Evolutionary conservation across 2,888 invertebrate genomes (phyloP).

Genomic region (Dastarcus helophoroides): DNA sequence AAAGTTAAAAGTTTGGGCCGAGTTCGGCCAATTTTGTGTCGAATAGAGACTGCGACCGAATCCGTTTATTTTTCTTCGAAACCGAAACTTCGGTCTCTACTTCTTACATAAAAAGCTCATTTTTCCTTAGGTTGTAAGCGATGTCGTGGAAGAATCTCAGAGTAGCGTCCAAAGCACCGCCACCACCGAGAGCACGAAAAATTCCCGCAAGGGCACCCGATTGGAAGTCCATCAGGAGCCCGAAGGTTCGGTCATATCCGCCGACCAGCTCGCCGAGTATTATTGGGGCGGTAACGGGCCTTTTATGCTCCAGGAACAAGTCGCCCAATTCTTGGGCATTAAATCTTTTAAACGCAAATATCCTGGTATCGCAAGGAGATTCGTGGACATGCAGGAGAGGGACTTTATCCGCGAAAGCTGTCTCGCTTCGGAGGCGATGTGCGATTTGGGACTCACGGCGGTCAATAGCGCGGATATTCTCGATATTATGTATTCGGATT

Average conservation of each 20-base stretch:
- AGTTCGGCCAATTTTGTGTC: too few relatives aligned
- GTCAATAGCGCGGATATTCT: conserved; percentile 85
- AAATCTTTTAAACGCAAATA: conserved; percentile 96
- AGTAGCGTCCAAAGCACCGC: conserved; percentile 69
- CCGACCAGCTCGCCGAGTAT: conserved; percentile 86
- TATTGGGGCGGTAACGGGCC: conserved; percentile 76
- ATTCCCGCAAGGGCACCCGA: conserved; percentile 21
- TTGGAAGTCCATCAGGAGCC: conserved; percentile 31
- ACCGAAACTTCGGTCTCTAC: too few relatives aligned
- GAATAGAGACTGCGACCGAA: too few relatives aligned
- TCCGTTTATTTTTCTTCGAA: too few relatives aligned
- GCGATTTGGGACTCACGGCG: conserved; percentile 87
- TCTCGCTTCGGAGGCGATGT: conserved; percentile 80
- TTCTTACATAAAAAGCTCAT: too few relatives aligned
- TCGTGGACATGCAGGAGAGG: conserved; percentile 83
- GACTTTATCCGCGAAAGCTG: conserved; percentile 70
- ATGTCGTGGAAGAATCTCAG: conserved; percentile 58
- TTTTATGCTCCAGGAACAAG: conserved; percentile 92
- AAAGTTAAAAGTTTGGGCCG: too few relatives aligned
- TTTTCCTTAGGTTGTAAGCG: too few relatives aligned
- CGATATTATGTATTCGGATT: conserved; percentile 92
- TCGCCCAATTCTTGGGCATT: conserved; percentile 86
- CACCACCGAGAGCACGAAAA: conserved; percentile 50
- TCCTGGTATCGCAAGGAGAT: conserved; percentile 53
- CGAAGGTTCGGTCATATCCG: conserved; percentile 42